Conservation (phyloP, 2,888 invertebrate species). For the Callyntrura guangdongensis region DNA sequence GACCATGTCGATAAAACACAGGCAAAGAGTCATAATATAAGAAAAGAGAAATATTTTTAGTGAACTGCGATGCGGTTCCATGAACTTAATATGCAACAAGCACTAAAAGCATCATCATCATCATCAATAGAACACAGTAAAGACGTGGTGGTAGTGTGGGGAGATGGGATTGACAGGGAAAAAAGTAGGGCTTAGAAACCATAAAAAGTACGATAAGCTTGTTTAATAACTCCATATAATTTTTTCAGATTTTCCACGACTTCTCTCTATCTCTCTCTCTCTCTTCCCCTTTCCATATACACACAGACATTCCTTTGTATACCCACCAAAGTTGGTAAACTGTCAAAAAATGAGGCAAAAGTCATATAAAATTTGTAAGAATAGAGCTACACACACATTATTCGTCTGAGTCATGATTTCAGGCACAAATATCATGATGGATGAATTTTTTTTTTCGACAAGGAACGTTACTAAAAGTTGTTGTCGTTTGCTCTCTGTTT, state of each 20-base stretch:
- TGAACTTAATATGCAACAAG: background rate
- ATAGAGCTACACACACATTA: no score
- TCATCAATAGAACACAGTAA: background rate
- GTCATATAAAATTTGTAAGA: background rate
- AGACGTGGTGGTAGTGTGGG: no score
- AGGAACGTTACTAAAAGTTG: background rate
- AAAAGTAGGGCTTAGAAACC: conserved; percentile 60
- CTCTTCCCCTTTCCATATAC: background rate
- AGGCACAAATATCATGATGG: background rate
- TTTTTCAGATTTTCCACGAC: background rate
- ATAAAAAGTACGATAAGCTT: conserved; percentile 47
- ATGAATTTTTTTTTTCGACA: background rate
- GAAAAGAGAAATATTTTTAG: no score
- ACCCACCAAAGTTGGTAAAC: conserved; percentile 48
- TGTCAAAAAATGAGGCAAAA: conserved; percentile 36
- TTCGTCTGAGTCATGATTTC: background rate
- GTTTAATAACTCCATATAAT: conserved; percentile 26
- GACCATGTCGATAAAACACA: conserved; percentile 13
- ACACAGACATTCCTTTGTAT: background rate
- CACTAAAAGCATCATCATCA: background rate
- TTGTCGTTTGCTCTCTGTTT: no score
- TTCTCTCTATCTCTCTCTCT: background rate
- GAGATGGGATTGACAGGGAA: background rate
- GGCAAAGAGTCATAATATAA: background rate
- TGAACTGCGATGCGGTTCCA: conserved; percentile 6